These are phyloP conservation scores for Yoshiicerus persimilis DNA, from an alignment of 1,140 invertebrate genomes.

Conservation along the genomic window DNA sequence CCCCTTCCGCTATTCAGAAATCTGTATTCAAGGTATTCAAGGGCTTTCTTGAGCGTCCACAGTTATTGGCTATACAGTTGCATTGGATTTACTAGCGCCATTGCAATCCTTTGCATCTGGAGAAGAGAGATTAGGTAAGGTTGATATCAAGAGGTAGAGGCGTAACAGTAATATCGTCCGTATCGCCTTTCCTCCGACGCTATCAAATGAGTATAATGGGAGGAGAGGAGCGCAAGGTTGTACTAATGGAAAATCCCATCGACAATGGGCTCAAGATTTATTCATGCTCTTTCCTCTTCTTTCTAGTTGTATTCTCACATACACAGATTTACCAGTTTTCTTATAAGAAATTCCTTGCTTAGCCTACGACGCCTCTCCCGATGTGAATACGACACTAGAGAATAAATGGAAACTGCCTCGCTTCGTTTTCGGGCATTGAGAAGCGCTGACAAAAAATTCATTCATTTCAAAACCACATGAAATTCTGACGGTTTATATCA, in stretches of 20 bases:
- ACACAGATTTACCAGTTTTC: neutral
- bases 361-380: neutral
- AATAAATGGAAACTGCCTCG: neutral
- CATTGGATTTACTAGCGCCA: neutral
- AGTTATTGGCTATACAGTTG: neutral
- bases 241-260: conserved; percentile 25
- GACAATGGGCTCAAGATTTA: conserved; percentile 29
- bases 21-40: neutral
- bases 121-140: neutral
- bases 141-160: neutral
- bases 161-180: neutral
- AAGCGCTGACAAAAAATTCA: neutral
- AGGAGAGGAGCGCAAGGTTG: neutral
- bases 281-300: neutral
- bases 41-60: neutral
- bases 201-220: conserved; percentile 2
- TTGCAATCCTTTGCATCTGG: neutral
- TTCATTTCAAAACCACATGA: neutral
- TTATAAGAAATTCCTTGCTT: neutral
- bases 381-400: neutral
- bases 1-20: neutral
- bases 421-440: neutral
- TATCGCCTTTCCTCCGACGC: neutral
- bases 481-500: neutral
- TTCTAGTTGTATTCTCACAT: conserved; percentile 10